Conservation (phyloP, 2,113 vertebrate species). For the Proterorhinus semilunaris region DNA sequence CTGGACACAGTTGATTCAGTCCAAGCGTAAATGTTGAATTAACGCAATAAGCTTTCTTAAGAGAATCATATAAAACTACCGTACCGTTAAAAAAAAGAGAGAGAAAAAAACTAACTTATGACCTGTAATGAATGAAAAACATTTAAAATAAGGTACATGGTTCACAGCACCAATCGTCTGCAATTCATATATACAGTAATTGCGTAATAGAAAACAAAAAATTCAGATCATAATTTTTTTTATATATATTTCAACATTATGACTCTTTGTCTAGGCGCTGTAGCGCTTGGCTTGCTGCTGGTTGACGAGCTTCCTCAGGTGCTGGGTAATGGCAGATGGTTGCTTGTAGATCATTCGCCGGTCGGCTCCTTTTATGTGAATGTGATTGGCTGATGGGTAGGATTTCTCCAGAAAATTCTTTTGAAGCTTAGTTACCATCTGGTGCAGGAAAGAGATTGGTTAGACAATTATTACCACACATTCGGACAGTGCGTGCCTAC, state of each 20-base stretch:
- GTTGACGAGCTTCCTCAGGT: constrained; percentile 76
- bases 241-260: constrained; percentile 24
- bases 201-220: constrained; percentile 27
- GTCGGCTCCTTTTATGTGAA: constrained; percentile 76
- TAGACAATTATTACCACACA: constrained; percentile 24
- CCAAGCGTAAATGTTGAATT: too few species aligned
- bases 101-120: too few species aligned
- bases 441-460: constrained; percentile 37
- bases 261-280: constrained; percentile 57
- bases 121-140: too few species aligned
- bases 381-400: constrained; percentile 75
- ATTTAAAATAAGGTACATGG: too few species aligned
- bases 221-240: constrained; percentile 16
- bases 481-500: constrained; percentile 14
- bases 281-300: constrained; percentile 72
- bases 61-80: too few species aligned
- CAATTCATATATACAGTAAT: background rate
- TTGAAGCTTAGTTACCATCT: constrained; percentile 79
- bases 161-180: too few species aligned
- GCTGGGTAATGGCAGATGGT: constrained; percentile 74
- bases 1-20: background rate
- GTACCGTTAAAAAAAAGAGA: too few species aligned
- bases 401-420: constrained; percentile 73
- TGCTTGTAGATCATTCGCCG: constrained; percentile 79
- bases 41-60: too few species aligned